These are phyloP conservation scores for Nyleta sp. DNA, from an alignment of 2,888 invertebrate genomes.

Conservation along the genomic window DNA sequence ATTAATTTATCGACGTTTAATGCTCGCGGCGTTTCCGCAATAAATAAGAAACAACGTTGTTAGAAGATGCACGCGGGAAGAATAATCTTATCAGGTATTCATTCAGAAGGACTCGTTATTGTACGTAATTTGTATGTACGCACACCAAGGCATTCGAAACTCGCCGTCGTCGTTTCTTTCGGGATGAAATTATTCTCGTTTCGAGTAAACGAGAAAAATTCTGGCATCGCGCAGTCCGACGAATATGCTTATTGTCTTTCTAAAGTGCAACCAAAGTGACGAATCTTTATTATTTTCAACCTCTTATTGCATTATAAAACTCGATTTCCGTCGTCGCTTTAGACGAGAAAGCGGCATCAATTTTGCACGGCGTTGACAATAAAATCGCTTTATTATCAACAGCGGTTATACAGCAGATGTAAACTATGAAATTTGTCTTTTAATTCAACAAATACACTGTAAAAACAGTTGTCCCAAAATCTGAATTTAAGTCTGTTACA, in stretches of 20 bases:
- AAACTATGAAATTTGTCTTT: too few species aligned
- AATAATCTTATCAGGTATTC: slow-evolving; percentile 30
- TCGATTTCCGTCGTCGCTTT: too few species aligned
- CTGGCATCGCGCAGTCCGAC: slow-evolving; percentile 17
- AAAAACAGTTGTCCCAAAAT: too few species aligned
- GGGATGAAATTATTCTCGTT: slow-evolving; percentile 36
- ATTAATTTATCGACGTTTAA: slow-evolving; percentile 12
- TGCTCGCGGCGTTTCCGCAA: slow-evolving; percentile 2
- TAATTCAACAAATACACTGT: too few species aligned
- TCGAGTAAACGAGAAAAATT: slow-evolving; percentile 31
- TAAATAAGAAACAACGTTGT: slow-evolving; percentile 5
- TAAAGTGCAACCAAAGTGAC: slow-evolving; percentile 40
- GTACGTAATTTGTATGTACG: slow-evolving; percentile 26
- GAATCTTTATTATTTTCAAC: slow-evolving; percentile 47
- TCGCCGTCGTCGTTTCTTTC: slow-evolving; percentile 15
- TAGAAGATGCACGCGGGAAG: slow-evolving; percentile 17
- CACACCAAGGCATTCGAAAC: neutral
- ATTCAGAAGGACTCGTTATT: slow-evolving; percentile 36
- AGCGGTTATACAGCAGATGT: too few species aligned
- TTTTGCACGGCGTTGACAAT: too few species aligned
- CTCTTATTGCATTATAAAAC: slow-evolving; percentile 24
- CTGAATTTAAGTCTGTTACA: too few species aligned
- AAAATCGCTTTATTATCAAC: too few species aligned
- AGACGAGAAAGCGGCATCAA: too few species aligned
- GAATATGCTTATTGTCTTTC: slow-evolving; percentile 58